Percentiles rank a stretch among this genome's conserved stretches.
Evolutionary conservation across 92 coral and sea anemone genomes (phyloP).

Genomic region (Porites lobata): DNA sequence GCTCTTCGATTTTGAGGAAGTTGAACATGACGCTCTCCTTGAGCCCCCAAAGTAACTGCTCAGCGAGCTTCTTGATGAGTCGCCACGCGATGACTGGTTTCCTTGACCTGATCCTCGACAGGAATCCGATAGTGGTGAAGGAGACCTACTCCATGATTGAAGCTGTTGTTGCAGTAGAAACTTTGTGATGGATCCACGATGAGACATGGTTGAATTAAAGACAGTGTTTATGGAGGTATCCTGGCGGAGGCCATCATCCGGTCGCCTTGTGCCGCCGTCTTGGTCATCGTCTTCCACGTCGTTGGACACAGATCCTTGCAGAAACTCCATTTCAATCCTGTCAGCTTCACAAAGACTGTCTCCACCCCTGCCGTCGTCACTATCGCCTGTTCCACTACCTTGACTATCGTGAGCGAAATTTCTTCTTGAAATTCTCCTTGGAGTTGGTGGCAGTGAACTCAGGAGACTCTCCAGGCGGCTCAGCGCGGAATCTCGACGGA

Average conservation of each 20-base stretch:
- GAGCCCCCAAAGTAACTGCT: constrained; percentile 13
- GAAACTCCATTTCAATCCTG: constrained; percentile 21
- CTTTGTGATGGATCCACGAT: constrained; percentile 70
- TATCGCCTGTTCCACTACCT: neutral
- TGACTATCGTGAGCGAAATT: neutral
- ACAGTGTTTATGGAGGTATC: constrained; percentile 67
- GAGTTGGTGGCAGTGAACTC: neutral
- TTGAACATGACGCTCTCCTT: neutral
- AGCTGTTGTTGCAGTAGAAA: constrained; percentile 60
- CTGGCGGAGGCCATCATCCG: neutral
- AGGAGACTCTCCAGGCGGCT: constrained; percentile 70
- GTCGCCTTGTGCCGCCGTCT: neutral
- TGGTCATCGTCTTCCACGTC: neutral
- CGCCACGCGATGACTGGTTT: neutral
- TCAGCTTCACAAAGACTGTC: constrained; percentile 37
- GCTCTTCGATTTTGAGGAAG: neutral
- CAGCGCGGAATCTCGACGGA: constrained; percentile 76
- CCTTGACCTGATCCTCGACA: constrained; percentile 14
- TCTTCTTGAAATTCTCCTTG: neutral
- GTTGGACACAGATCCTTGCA: neutral
- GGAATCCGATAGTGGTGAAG: constrained; percentile 11
- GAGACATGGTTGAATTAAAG: constrained; percentile 66
- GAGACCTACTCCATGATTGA: constrained; percentile 20
- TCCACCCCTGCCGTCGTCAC: constrained; percentile 1
- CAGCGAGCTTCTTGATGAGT: constrained; percentile 27